These are phyloP conservation scores for Antheraea yamamai DNA, from an alignment of 2,888 invertebrate species.

Conservation along the genomic window DNA sequence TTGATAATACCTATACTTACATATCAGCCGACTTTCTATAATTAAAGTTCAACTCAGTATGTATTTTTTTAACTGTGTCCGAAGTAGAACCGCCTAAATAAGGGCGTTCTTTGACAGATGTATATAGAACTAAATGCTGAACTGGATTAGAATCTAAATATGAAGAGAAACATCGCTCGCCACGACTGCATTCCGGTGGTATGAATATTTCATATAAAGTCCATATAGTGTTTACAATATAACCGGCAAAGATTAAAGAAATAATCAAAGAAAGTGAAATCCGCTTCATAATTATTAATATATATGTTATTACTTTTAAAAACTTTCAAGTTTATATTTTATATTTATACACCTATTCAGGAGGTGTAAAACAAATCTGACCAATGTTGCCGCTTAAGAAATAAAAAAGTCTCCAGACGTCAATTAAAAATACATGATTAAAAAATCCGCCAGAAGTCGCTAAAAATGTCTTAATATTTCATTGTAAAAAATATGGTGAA, in stretches of 20 bases:
- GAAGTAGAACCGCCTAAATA: constrained; percentile 69
- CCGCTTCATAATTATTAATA: constrained; percentile 67
- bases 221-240: constrained; percentile 89
- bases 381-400: no score
- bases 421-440: no score
- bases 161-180: constrained; percentile 86
- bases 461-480: no score
- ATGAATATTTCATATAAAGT: constrained; percentile 88
- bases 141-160: constrained; percentile 86
- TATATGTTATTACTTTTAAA: background rate
- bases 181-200: constrained; percentile 85
- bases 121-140: constrained; percentile 86
- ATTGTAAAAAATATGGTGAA: no score
- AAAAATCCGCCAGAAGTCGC: no score
- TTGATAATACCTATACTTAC: constrained; percentile 48
- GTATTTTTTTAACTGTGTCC: constrained; percentile 79
- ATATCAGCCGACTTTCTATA: constrained; percentile 77
- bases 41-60: constrained; percentile 84
- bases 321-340: no score
- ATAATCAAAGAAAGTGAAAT: constrained; percentile 84
- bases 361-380: no score
- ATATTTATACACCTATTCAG: no score
- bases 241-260: constrained; percentile 84
- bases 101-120: constrained; percentile 84
- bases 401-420: no score